These are phyloP conservation scores for Gallinago media DNA, from an alignment of 2,113 vertebrate genomes.

Conservation along the genomic window DNA sequence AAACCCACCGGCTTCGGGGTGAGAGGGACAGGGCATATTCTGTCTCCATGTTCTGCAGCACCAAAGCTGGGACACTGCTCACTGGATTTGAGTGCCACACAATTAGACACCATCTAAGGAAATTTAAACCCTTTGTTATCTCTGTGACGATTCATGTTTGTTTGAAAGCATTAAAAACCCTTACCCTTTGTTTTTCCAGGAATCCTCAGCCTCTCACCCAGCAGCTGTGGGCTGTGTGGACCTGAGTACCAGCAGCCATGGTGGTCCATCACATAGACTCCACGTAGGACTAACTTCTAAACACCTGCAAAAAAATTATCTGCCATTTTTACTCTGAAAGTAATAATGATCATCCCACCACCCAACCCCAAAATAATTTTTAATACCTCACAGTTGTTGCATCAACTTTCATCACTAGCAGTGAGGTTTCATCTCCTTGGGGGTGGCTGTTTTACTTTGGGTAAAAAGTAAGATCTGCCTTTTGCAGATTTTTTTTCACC, in stretches of 20 bases:
- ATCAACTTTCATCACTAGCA: background rate
- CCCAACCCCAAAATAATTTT: background rate
- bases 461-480: too few species aligned
- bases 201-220: background rate
- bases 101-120: background rate
- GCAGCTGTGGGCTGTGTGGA: background rate
- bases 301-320: background rate
- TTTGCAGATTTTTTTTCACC: too few species aligned
- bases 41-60: background rate
- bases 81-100: background rate
- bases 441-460: too few species aligned
- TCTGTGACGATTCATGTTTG: background rate
- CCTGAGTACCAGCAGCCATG: background rate
- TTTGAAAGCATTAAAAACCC: background rate
- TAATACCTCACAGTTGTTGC: background rate
- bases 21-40: background rate
- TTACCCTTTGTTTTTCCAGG: background rate
- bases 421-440: constrained; percentile 37
- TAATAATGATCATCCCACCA: background rate
- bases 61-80: background rate
- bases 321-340: background rate
- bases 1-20: background rate
- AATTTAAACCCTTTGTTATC: background rate
- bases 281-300: background rate
- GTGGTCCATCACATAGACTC: background rate